Conservation (phyloP, 92 coral and sea anemone genomes). For the Epizoanthus ramosus region DNA sequence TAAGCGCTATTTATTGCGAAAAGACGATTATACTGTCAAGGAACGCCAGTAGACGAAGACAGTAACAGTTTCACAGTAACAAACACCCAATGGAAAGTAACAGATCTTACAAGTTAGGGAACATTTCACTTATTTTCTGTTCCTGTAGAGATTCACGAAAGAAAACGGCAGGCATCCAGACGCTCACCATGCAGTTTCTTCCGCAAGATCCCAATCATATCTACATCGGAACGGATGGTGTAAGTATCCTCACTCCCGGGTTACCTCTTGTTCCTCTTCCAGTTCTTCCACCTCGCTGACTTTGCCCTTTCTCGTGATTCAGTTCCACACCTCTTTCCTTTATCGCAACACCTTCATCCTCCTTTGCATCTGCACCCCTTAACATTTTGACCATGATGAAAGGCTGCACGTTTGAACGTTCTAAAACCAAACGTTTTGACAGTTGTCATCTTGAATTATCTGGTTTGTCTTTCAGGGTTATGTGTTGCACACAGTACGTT, state of each 20-base stretch:
- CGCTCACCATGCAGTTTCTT: constrained; percentile 79
- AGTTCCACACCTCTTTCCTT: neutral
- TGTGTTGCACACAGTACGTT: constrained; percentile 85
- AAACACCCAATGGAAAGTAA: no score
- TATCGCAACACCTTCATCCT: neutral
- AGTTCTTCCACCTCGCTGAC: neutral
- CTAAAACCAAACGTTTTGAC: no score
- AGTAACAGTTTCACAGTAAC: no score
- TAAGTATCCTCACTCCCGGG: constrained; percentile 47
- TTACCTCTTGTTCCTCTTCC: neutral
- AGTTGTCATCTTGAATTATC: neutral
- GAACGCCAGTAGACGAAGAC: no score
- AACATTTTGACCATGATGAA: no score
- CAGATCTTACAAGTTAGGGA: neutral
- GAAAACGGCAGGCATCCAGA: constrained; percentile 54
- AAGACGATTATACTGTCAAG: no score
- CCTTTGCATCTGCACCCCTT: no score
- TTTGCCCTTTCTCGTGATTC: no score
- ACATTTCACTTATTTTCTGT: neutral
- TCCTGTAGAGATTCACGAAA: constrained; percentile 58
- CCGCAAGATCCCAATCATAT: constrained; percentile 96
- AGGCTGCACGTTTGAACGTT: no score
- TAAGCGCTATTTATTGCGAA: no score
- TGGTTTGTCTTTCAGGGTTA: constrained; percentile 69
- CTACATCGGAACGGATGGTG: constrained; percentile 92